These are phyloP conservation scores for Tetrapedia diversipes DNA, from an alignment of 2,888 invertebrate genomes.

Conservation along the genomic window DNA sequence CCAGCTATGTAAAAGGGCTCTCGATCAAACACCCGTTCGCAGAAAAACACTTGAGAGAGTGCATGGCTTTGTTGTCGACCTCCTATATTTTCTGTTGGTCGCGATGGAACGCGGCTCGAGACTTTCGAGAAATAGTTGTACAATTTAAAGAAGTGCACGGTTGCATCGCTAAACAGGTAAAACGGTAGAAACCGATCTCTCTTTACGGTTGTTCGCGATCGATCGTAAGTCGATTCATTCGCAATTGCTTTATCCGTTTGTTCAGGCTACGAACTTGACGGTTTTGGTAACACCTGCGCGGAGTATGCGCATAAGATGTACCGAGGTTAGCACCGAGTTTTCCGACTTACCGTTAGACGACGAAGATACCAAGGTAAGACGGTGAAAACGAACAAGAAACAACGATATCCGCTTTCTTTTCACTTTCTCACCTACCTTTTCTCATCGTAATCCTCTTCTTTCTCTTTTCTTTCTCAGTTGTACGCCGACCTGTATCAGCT, in stretches of 20 bases:
- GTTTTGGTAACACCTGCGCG: conserved; percentile 88
- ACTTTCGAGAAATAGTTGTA: conserved; percentile 84
- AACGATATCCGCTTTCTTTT: neutral
- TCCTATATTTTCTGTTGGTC: conserved; percentile 93
- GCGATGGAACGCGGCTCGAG: conserved; percentile 87
- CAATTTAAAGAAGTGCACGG: conserved; percentile 87
- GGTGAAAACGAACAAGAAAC: too few relatives aligned
- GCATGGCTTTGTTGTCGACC: conserved; percentile 89
- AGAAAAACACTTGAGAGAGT: conserved; percentile 90
- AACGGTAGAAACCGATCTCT: too few relatives aligned
- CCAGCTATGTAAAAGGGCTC: conserved; percentile 87
- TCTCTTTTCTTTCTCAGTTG: conserved; percentile 84
- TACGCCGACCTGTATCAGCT: conserved; percentile 90
- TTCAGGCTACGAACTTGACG: conserved; percentile 82
- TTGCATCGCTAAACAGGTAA: conserved; percentile 84
- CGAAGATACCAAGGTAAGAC: conserved; percentile 70
- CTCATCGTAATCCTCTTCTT: neutral
- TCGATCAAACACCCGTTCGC: conserved; percentile 86
- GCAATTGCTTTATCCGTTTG: neutral
- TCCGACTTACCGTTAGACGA: conserved; percentile 83
- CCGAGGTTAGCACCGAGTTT: conserved; percentile 90
- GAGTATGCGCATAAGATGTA: conserved; percentile 88
- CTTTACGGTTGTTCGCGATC: too few relatives aligned
- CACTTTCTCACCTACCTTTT: too few relatives aligned
- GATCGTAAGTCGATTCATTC: too few relatives aligned